A percentile compares a stretch with the other conserved stretches of the same genome.
Conservation (phyloP, 2,797 vertebrate species). For the Dromococcyx pavoninus region DNA sequence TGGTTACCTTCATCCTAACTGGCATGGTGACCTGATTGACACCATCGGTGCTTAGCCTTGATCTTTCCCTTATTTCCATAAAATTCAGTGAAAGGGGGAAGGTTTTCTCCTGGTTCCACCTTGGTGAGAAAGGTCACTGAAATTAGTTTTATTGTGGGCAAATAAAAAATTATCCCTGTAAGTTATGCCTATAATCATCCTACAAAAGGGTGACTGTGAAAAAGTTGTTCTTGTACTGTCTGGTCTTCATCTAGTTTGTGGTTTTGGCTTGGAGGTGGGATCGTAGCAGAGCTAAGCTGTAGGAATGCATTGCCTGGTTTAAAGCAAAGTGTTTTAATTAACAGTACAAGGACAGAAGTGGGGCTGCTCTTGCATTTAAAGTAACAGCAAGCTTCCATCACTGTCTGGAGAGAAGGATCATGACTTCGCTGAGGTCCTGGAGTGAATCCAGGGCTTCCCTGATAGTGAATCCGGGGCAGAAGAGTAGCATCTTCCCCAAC, state of each 20-base stretch:
- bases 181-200: neutral
- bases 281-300: neutral
- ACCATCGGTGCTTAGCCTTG: neutral
- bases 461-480: accelerated
- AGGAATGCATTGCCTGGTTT: neutral
- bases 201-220: neutral
- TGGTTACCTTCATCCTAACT: neutral
- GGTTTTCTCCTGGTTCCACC: neutral
- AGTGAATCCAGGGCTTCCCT: neutral
- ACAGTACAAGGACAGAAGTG: neutral
- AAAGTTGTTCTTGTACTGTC: neutral
- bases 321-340: neutral
- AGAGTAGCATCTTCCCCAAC: neutral
- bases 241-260: neutral
- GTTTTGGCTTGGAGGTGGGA: neutral
- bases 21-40: neutral
- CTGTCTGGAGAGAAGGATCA: neutral
- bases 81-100: neutral
- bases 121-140: neutral
- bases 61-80: neutral
- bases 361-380: neutral
- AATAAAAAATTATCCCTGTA: neutral
- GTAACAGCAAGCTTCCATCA: neutral
- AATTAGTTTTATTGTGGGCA: neutral
- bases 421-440: neutral